phyloP scores from a whole-genome alignment of 2,888 invertebrate genomes.

The Hypselothyrea guttata region DNA sequence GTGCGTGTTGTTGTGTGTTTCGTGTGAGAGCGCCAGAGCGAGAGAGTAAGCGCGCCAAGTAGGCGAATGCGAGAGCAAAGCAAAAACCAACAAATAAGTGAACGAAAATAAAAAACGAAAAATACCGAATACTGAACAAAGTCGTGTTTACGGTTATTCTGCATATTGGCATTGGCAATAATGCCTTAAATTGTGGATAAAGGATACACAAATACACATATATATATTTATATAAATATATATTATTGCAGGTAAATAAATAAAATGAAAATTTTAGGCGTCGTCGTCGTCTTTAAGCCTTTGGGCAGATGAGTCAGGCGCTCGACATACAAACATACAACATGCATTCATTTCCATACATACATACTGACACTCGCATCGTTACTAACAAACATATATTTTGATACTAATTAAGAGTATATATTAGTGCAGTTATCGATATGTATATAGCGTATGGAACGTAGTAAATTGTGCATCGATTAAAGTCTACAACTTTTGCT shows the following conservation, averaged over 20 bases:
- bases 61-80: slow-evolving; percentile 74
- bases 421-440: slow-evolving; percentile 18
- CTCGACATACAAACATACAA: slow-evolving; percentile 3
- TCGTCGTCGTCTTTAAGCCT: slow-evolving; percentile 33
- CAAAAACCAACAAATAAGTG: slow-evolving; percentile 77
- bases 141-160: slow-evolving; percentile 37
- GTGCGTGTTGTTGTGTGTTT: slow-evolving; percentile 46
- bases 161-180: slow-evolving; percentile 15
- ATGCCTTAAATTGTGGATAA: slow-evolving; percentile 43
- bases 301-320: slow-evolving; percentile 56
- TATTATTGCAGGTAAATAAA: slow-evolving; percentile 70
- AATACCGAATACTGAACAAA: slow-evolving; percentile 64
- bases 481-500: slow-evolving; percentile 41
- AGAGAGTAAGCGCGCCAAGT: slow-evolving; percentile 50
- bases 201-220: slow-evolving; percentile 7
- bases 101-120: slow-evolving; percentile 77
- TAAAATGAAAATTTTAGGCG: slow-evolving; percentile 35
- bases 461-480: slow-evolving; percentile 13
- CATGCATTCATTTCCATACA: too few relatives aligned
- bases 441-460: slow-evolving; percentile 12
- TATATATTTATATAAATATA: too few relatives aligned
- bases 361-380: slow-evolving; percentile 22
- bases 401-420: slow-evolving; percentile 46
- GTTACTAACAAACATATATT: slow-evolving; percentile 48
- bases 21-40: slow-evolving; percentile 39